Evolutionary conservation across 2,113 vertebrate species (phyloP), one percentile per base, ranked within the genome.

Genomic region (Pyrgilauda ruficollis): DNA sequence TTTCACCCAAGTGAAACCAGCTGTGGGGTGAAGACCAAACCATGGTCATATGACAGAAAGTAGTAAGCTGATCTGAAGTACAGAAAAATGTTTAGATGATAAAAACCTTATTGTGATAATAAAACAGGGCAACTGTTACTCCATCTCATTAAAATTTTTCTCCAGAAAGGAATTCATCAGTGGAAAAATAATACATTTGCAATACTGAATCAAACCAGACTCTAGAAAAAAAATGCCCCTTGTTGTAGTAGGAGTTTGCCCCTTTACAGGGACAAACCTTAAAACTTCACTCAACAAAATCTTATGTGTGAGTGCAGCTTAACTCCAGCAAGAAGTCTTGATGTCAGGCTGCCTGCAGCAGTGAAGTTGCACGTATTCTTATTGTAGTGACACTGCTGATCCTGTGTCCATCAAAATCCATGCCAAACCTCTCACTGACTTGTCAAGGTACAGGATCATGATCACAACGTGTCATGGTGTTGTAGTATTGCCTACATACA

Each of bases 1-100:
- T 80, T 90, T 96, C 87, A 86, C 63, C 33, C 72, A 77, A 21
- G 49, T 84, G 87, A 94, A 92, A 78, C 52, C 6, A 15, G 56
- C 52, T 91, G 70, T 5, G 3, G 17, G 9, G 37, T 63, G 50
- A 80, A 72, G 63, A 83, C 33, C 87, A 91, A 96, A 47, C 33
- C 13, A 31, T 26, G 24, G 46, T 64, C 85, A 68, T 74, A 64
- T 27, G 56, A 93, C 14, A 66, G n/a, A 84, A 9, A 62, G 35
- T 24, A 73, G 30, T 20, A 59, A 56, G 61, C 49, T 4, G 6
- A 93, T 30, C 59, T 75, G 68, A 96, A 74, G 76, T 64, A 78
- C 27, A 66, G 37, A 22, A 82, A 87, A 94, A 91, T 16, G 21
- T 41, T 89, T 59, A 88, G 66, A 82, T 35, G 8, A 69, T 73